Evolutionary conservation across 2,888 invertebrate species (phyloP), one percentile per base, ranked within the genome.

Genomic region (Melanostoma mellinum): DNA sequence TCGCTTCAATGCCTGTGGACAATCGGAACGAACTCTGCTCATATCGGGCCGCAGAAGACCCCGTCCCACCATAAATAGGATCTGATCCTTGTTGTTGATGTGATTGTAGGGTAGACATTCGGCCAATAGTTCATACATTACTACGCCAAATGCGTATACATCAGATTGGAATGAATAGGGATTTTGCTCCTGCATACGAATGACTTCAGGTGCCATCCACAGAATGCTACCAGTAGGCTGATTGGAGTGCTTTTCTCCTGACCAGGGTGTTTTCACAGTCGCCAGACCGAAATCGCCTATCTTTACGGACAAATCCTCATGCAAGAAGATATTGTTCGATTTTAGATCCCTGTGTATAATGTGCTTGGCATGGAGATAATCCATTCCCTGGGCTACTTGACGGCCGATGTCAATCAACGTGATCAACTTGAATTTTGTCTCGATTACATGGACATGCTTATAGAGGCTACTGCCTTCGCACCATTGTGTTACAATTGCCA

Each of bases 201-300:
- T 98, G 50, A 99, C 99, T 92, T 99, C 99, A 0, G 99, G 99
- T 10, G 99, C 99, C 99, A 99, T 99, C 99, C 99, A 99, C 69
- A 99, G 92, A 89, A 99, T 98, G 32, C 99, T 99, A 69, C 97
- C 97, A 0, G 97, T 97, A 0, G 98, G 97, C 91, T 98, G 98
- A 90, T 97, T 97, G 89, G 97, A 97, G 90, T 97, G 97, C 88
- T 97, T 96, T 67, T 97, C 91, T 87, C 98, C 98, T 4, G 97
- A 97, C 98, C 98, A 99, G 84, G 98, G 94, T 6, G 98, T 97
- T 92, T 99, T 99, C 86, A 99, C 99, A 0, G 99, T 99, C 2
- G 99, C 99, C 88, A 99, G 93, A 58, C 99, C 99, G 89, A 95
- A 95, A 92, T 99, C 99, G 9, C 99, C 99, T 85, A 99, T 99